Base-by-base conservation (phyloP, 2,888 invertebrate genomes). In the Eristalinus sepulchralis region DNA sequence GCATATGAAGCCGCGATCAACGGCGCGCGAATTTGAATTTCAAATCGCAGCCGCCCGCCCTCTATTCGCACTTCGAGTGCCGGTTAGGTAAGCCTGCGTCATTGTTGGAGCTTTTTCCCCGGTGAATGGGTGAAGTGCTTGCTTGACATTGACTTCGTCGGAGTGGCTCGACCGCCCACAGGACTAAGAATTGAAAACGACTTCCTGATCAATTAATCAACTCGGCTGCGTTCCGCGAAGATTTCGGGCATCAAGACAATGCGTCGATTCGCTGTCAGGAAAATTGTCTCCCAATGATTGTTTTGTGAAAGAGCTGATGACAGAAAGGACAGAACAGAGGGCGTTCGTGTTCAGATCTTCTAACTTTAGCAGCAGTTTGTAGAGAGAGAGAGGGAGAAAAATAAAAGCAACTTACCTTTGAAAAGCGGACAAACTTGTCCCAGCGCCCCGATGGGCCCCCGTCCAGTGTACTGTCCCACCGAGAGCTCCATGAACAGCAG, bases 401-500 rank as follows among this genome's bases (percentile, higher is more conserved):
- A 27, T 27, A 27, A 27, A 27, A 27, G 5, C 27, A 47, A 91
- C 91, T 92, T 92, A 97, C 97, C 98, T 96, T 98, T 98, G 89
- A 98, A 97, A 79, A 98, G 93, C 11, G 98, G 98, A 92, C 98
- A 98, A 88, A 98, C 95, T 93, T 97, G 97, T 88, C 96, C 97
- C 89, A 98, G 93, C 64, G 98, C 98, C 82, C 97, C 97, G 88
- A 98, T 97, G 59, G 98, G 97, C 78, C 98, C 98, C 90, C 97
- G 95, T 88, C 97, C 96, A 39, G 98, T 98, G 91, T 96, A 98
- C 92, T 98, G 98, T 39, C 98, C 98, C 88, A 98, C 94, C 57
- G 97, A 96, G 89, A 98, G 93, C 93, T 98, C 98, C 98, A 98
- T 98, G 92, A 97, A 98, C 83, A 98, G 94, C 94, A 98, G 94